Evolutionary conservation across 1,140 invertebrate species (phyloP).

Genomic region (Heliconius nattereri): DNA sequence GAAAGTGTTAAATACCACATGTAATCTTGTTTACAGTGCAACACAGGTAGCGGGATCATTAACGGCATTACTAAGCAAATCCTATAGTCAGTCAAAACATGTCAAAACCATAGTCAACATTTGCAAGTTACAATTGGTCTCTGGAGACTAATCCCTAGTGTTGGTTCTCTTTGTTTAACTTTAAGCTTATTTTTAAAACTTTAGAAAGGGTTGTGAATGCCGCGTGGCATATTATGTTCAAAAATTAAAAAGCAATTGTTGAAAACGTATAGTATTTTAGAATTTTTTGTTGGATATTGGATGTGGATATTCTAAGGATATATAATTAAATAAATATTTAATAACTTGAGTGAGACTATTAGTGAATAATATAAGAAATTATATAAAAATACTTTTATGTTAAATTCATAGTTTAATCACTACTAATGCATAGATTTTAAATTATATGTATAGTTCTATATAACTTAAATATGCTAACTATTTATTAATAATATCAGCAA

Average conservation of each 20-base stretch:
- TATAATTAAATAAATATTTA: too few species aligned
- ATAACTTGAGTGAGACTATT: too few species aligned
- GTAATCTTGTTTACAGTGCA: constrained; percentile 15
- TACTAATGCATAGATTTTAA: too few species aligned
- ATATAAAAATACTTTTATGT: too few species aligned
- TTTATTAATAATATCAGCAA: too few species aligned
- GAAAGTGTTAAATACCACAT: not conserved
- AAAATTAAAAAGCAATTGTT: not conserved
- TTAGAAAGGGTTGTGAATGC: constrained; percentile 28
- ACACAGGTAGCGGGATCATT: constrained; percentile 55
- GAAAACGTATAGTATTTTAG: too few species aligned
- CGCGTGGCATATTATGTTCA: not conserved
- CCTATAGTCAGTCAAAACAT: constrained; percentile 68
- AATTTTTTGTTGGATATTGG: too few species aligned
- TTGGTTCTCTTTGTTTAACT: constrained; percentile 16
- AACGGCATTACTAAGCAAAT: constrained; percentile 66
- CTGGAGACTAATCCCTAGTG: constrained; percentile 31
- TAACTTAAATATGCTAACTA: too few species aligned
- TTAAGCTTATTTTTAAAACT: constrained; percentile 31
- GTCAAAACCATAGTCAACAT: constrained; percentile 66
- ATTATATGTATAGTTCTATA: too few species aligned
- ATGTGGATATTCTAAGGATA: too few species aligned
- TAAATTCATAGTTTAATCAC: too few species aligned
- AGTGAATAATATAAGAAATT: too few species aligned
- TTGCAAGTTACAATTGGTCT: constrained; percentile 54